A percentile compares a stretch with the other conserved stretches of the same genome.
These are phyloP conservation scores for Mesorhabditis sp. DNA, from an alignment of 2,888 invertebrate genomes.

Conservation along the genomic window DNA sequence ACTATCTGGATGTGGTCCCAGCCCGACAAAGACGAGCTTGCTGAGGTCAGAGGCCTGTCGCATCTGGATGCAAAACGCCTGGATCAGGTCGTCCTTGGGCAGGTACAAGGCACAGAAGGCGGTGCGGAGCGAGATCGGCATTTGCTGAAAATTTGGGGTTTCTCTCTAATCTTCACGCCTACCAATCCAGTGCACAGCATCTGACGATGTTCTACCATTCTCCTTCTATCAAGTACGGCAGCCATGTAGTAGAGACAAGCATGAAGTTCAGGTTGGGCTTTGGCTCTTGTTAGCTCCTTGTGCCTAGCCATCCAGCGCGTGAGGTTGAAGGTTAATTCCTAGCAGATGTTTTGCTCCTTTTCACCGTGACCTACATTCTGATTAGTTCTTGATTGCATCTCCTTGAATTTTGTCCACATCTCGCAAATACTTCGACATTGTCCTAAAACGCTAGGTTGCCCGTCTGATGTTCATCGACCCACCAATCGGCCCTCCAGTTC, in stretches of 20 bases:
- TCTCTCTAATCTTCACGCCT: not conserved
- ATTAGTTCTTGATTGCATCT: not conserved
- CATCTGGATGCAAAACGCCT: not conserved
- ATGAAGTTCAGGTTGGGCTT: slow-evolving; percentile 1
- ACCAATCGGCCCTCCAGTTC: not conserved
- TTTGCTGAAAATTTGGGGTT: not conserved
- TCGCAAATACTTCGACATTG: not conserved
- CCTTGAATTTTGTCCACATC: slow-evolving; percentile 4
- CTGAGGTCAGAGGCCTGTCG: not conserved
- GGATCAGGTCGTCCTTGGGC: not conserved
- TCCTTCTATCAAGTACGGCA: not conserved
- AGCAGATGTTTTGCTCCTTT: not conserved
- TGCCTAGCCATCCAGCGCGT: not conserved
- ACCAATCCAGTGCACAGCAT: not conserved
- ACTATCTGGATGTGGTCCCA: not conserved
- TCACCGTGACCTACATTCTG: not conserved
- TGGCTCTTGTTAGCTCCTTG: not conserved
- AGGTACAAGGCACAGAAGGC: not conserved
- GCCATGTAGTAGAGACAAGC: not conserved
- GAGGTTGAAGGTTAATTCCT: not conserved
- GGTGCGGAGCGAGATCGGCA: not conserved
- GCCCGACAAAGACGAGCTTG: not conserved
- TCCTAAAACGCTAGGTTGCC: not conserved
- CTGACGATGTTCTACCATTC: too few relatives aligned
- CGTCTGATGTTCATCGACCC: not conserved